Base-by-base conservation (phyloP, 2,797 vertebrate species). In the Merluccius polli region DNA sequence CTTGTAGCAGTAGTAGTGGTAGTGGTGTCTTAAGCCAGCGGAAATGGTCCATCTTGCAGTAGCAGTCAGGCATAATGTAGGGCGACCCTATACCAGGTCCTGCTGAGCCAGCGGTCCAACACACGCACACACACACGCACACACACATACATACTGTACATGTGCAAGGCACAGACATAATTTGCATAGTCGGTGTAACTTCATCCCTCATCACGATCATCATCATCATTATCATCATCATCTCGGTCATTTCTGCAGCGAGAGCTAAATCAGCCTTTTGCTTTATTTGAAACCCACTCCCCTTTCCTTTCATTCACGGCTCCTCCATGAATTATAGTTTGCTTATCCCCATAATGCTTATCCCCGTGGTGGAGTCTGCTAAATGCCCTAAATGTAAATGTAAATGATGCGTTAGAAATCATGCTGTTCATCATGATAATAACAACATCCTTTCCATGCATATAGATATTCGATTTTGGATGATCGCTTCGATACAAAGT, bases 71-170 rank as follows among this genome's bases (percentile, higher is more conserved):
- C 65, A 16, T 11, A 67, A 67, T 67, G 63, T 67, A 67, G n/a
- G 63, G 27, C 10, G 7, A n/a, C 52, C 52, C 52, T n/a, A 18
- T 48, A 59, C 52, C 52, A 59, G 52, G 21, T n/a, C 10, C 65
- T 68, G 65, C 27, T 68, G 65, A 31, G 65, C 27, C 1, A 16
- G 65, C 29, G 16, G 27, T 30, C 27, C 15, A 21, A 63, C 30
- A 71, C 70, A 69, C 69, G n/a, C 18, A 31, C 29, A 70, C 31
- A n/a, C 69, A 32, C 68, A 70, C 27, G 15, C 31, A 70, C 69
- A 21, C 68, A 7, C 68, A 33, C 69, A 7, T 11, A 38, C 11
- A 11, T 13, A 72, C 35, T 15, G 65, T 16, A 29, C 15, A 68
- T 68, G 65, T 68, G 0, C 24, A 31, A 68, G 29, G 65, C 65